Evolutionary conservation across 2,113 vertebrate genomes (phyloP).

Genomic region (Amphiprion ocellaris): DNA sequence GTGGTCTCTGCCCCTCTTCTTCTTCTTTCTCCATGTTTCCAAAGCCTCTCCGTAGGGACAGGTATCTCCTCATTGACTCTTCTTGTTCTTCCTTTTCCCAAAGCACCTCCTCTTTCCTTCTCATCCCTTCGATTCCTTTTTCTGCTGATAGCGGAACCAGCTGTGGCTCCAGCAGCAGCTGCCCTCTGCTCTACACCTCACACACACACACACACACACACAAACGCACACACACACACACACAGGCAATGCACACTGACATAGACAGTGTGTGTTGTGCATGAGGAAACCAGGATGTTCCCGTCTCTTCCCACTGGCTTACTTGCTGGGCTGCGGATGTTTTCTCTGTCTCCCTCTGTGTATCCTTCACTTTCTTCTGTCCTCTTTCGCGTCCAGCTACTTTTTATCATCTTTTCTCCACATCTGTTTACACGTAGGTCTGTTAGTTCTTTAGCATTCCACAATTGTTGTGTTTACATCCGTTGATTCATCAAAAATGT

Average conservation of each 20-base stretch:
- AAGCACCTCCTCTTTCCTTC: slow-evolving; percentile 20
- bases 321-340: slow-evolving; percentile 67
- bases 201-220: slow-evolving; percentile 39
- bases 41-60: slow-evolving; percentile 44
- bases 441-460: slow-evolving; percentile 30
- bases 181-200: slow-evolving; percentile 45
- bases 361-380: slow-evolving; percentile 44
- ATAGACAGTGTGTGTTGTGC: slow-evolving; percentile 28
- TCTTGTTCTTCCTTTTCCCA: slow-evolving; percentile 33
- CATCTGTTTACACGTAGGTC: slow-evolving; percentile 19
- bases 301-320: slow-evolving; percentile 51
- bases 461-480: slow-evolving; percentile 26
- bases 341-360: slow-evolving; percentile 63
- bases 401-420: slow-evolving; percentile 8
- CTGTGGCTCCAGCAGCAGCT: slow-evolving; percentile 67
- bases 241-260: slow-evolving; percentile 10
- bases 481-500: slow-evolving; percentile 14
- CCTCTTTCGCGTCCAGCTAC: slow-evolving; percentile 28
- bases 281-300: slow-evolving; percentile 59
- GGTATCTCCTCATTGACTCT: slow-evolving; percentile 52
- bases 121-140: slow-evolving; percentile 39
- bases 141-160: slow-evolving; percentile 64
- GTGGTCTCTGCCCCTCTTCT: slow-evolving; percentile 19
- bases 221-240: slow-evolving; percentile 3
- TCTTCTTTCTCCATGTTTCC: slow-evolving; percentile 28